Evolutionary conservation across 1,140 invertebrate genomes (phyloP).

Genomic region (Carposina sasakii): DNA sequence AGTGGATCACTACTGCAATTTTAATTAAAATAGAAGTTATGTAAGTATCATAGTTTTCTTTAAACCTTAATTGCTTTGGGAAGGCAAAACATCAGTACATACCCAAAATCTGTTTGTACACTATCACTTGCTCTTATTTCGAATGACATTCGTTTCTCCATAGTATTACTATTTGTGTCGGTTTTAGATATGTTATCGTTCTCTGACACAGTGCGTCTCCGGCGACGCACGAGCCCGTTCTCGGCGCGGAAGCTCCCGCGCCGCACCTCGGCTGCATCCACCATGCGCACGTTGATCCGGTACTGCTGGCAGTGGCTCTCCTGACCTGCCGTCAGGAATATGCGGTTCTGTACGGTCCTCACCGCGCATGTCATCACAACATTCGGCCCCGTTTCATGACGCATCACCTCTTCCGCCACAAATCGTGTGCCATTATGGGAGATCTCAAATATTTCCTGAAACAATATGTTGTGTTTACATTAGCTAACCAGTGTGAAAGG

Average conservation of each 20-base stretch:
- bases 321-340: conserved; percentile 90
- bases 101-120: conserved; percentile 87
- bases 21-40: conserved; percentile 25
- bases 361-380: conserved; percentile 94
- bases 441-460: conserved; percentile 93
- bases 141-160: conserved; percentile 79
- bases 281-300: conserved; percentile 82
- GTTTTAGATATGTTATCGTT: conserved; percentile 63
- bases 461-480: conserved; percentile 29
- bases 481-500: no score
- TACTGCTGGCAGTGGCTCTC: conserved; percentile 94
- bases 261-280: conserved; percentile 64
- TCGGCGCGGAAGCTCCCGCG: conserved; percentile 67
- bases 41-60: background rate
- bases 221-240: conserved; percentile 60
- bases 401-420: conserved; percentile 87
- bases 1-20: conserved; percentile 80
- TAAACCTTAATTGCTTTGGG: background rate
- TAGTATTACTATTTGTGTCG: conserved; percentile 61
- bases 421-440: conserved; percentile 86
- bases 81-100: conserved; percentile 26
- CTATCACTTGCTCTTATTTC: conserved; percentile 82
- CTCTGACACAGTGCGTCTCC: conserved; percentile 55
- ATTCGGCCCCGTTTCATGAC: conserved; percentile 89
- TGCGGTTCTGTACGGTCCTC: conserved; percentile 73